Conservation (phyloP, 2,797 vertebrate species). For the Onychomys leucogaster region DNA sequence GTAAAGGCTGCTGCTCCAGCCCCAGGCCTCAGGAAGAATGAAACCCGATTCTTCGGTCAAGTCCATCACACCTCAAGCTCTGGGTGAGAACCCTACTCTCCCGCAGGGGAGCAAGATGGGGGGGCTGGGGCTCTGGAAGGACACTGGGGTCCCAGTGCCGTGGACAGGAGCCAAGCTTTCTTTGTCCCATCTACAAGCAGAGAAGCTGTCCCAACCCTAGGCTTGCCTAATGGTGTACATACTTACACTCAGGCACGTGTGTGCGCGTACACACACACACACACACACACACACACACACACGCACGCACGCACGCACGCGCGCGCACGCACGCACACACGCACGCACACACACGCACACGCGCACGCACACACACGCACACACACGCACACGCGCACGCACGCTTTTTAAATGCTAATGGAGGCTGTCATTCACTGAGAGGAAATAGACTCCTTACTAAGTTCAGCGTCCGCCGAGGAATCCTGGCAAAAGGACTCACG, state of each 20-base stretch:
- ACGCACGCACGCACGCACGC: background rate
- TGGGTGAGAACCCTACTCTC: background rate
- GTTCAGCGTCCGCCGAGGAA: slow-evolving; percentile 76
- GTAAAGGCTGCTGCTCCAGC: background rate
- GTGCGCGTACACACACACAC: too few species aligned
- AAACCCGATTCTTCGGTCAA: background rate
- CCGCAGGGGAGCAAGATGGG: background rate
- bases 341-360: too few species aligned
- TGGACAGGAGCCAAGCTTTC: background rate
- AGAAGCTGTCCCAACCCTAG: slow-evolving; percentile 15
- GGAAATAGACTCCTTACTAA: slow-evolving; percentile 78
- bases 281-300: too few species aligned
- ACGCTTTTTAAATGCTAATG: slow-evolving; percentile 41
- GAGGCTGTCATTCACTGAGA: slow-evolving; percentile 74
- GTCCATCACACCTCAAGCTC: background rate
- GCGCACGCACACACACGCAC: background rate
- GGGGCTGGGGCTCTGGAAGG: background rate
- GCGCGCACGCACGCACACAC: too few species aligned
- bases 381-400: background rate
- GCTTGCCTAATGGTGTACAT: slow-evolving; percentile 53
- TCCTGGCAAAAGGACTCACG: slow-evolving; percentile 84
- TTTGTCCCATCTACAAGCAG: background rate
- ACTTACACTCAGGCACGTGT: background rate
- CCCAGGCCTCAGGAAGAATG: background rate
- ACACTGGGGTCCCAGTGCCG: too few species aligned